Percentiles rank a stretch among this genome's conserved stretches.
These are phyloP conservation scores for Parasteatoda lunata DNA, from an alignment of 2,888 invertebrate species.

Conservation along the genomic window DNA sequence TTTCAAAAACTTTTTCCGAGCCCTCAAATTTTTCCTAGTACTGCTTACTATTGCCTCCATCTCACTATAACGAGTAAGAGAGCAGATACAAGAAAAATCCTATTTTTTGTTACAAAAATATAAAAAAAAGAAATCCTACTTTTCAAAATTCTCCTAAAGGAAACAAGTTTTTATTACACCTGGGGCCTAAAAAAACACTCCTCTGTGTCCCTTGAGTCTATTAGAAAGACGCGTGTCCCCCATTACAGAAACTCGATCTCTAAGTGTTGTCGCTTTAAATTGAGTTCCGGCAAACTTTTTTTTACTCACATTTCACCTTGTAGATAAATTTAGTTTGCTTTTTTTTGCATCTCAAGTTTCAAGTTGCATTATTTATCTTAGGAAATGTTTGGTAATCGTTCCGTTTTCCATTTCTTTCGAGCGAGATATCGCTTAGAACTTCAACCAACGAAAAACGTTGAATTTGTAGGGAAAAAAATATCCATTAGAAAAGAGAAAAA, in stretches of 20 bases:
- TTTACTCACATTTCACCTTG: conserved; percentile 7
- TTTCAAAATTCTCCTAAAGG: conserved; percentile 28
- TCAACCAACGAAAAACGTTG: not conserved
- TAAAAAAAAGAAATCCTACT: not conserved
- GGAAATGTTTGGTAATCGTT: not conserved
- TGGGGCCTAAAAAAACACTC: conserved; percentile 37
- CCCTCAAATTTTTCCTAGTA: too few species aligned
- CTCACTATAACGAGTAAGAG: not conserved
- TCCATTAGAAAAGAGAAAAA: too few species aligned
- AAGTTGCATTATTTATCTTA: not conserved
- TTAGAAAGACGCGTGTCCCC: conserved; percentile 49
- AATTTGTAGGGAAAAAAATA: too few species aligned
- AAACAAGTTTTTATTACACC: conserved; percentile 61
- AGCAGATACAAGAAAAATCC: not conserved
- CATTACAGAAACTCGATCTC: conserved; percentile 46
- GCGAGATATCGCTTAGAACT: not conserved
- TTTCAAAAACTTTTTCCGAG: too few species aligned
- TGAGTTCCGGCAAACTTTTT: conserved; percentile 31
- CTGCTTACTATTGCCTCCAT: too few species aligned
- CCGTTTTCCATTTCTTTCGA: not conserved
- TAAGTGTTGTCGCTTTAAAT: conserved; percentile 60
- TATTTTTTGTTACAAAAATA: not conserved
- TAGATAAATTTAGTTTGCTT: conserved; percentile 17
- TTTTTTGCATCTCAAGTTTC: conserved; percentile 33
- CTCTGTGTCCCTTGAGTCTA: conserved; percentile 44